Evolutionary conservation across 2,113 vertebrate species (phyloP).

Genomic region (Chionodraco myersi): DNA sequence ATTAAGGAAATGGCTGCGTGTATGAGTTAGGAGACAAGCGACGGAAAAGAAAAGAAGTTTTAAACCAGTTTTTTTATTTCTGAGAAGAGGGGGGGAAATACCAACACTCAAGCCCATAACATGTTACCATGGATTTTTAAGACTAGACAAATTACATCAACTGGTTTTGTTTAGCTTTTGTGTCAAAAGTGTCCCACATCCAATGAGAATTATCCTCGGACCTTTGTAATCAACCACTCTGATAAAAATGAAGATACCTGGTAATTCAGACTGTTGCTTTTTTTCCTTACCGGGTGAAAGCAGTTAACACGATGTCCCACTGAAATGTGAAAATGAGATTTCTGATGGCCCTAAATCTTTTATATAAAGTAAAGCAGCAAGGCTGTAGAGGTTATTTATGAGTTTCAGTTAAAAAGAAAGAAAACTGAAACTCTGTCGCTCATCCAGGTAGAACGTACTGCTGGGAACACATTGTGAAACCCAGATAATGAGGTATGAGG

Average conservation of each 20-base stretch:
- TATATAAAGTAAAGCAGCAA: no score
- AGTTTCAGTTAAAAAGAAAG: no score
- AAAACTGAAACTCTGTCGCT: no score
- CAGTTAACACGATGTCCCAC: no score
- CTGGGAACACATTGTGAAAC: no score
- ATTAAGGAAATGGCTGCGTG: conserved; percentile 2
- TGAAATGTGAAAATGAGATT: no score
- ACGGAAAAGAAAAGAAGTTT: not conserved
- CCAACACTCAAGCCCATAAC: not conserved
- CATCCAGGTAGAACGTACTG: no score
- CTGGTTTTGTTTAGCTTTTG: not conserved
- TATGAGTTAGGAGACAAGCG: not conserved
- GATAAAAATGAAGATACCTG: conserved; percentile 30
- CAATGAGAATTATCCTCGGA: not conserved
- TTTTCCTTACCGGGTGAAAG: no score
- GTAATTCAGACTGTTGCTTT: not conserved
- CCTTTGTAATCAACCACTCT: conserved; percentile 4
- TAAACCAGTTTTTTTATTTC: not conserved
- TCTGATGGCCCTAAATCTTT: no score
- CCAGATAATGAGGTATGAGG: no score
- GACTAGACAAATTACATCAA: not conserved
- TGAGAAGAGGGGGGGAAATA: not conserved
- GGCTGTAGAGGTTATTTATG: no score
- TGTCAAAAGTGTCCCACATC: not conserved
- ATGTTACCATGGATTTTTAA: not conserved